phyloP scores from a whole-genome alignment of 2,113 vertebrate species.

The Mustelus asterias region DNA sequence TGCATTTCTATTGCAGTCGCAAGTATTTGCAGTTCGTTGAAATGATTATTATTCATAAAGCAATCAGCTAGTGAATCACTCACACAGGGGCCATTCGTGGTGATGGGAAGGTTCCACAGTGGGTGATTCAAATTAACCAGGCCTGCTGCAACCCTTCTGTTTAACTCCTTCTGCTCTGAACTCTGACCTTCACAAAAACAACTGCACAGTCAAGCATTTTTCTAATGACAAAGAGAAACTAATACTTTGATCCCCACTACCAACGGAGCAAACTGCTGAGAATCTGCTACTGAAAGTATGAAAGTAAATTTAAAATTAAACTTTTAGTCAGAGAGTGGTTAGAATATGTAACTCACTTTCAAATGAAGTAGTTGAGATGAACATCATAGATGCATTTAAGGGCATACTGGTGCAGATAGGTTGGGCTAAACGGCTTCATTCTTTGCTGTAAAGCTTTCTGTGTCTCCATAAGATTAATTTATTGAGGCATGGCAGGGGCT shows the following conservation, averaged over 20 bases:
- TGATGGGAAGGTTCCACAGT: neutral
- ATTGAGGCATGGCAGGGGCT: neutral
- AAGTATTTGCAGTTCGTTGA: neutral
- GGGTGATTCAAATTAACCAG: neutral
- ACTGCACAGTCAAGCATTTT: neutral
- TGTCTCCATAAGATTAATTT: neutral
- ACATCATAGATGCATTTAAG: neutral
- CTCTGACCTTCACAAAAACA: neutral
- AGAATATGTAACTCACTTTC: neutral
- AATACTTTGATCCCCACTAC: neutral
- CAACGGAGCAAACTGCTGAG: neutral
- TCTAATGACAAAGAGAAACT: neutral
- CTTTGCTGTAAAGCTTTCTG: neutral
- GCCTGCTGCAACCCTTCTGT: neutral
- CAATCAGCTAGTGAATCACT: neutral
- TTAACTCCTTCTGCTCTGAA: neutral
- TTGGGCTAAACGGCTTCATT: neutral
- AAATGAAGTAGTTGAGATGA: neutral
- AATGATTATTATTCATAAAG: neutral
- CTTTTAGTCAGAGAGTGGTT: neutral
- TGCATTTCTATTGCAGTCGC: neutral
- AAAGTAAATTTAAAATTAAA: neutral
- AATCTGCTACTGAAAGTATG: neutral
- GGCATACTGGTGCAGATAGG: neutral
- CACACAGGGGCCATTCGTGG: neutral